Evolutionary conservation across 35 echinoderm and acorn worm species (phyloP).

Genomic region (Heliocidaris tuberculata): DNA sequence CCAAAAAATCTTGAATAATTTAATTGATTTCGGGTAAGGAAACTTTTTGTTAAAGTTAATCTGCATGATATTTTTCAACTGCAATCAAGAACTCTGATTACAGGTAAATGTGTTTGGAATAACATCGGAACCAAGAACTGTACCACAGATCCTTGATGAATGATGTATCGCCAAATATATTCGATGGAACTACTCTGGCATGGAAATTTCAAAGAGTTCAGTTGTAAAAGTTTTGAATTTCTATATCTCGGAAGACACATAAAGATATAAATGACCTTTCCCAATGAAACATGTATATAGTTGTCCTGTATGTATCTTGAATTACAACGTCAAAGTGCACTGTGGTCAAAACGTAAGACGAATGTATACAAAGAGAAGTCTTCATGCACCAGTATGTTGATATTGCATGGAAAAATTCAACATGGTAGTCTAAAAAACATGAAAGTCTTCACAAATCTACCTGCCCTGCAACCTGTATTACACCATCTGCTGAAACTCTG

Average conservation of each 20-base stretch:
- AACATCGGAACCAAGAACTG: no score
- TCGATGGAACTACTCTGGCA: not conserved
- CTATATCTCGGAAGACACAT: not conserved
- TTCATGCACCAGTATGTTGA: not conserved
- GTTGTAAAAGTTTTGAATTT: not conserved
- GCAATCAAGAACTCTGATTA: no score
- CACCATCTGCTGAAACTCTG: not conserved
- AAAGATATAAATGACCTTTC: not conserved
- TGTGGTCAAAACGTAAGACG: not conserved
- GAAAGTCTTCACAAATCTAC: not conserved
- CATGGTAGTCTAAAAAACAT: not conserved
- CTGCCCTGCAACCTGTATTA: not conserved
- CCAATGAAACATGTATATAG: not conserved
- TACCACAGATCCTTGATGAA: not conserved
- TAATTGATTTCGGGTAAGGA: no score
- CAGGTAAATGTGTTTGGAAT: no score
- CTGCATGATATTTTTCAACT: no score
- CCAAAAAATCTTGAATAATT: no score
- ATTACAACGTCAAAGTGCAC: not conserved
- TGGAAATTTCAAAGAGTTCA: not conserved
- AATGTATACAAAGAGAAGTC: not conserved
- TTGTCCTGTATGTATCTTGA: not conserved
- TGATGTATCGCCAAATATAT: not conserved
- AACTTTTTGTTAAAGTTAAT: no score
- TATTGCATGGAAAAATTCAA: not conserved